These are phyloP conservation scores for Synanthedon vespiformis DNA, from an alignment of 2,888 invertebrate genomes.

Conservation along the genomic window DNA sequence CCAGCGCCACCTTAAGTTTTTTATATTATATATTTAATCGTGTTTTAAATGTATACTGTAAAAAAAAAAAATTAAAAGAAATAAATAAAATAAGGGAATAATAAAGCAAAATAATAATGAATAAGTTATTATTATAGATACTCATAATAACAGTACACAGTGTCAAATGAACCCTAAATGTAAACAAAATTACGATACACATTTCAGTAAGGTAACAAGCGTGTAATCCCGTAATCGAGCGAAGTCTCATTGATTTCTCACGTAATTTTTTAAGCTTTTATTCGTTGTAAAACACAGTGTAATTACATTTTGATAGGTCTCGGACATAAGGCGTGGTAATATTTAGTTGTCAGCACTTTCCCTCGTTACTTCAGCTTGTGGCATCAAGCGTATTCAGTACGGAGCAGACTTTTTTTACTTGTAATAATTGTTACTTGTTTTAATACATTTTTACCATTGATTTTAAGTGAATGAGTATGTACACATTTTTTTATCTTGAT, in stretches of 20 bases:
- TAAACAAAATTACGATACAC: slow-evolving; percentile 30
- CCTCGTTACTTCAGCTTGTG: slow-evolving; percentile 9
- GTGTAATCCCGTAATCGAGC: slow-evolving; percentile 14
- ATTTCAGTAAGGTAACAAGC: slow-evolving; percentile 23
- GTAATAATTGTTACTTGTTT: slow-evolving; percentile 12
- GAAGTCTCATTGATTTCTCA: slow-evolving; percentile 34
- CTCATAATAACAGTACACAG: no score
- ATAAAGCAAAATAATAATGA: no score
- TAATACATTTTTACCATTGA: no score
- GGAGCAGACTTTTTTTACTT: slow-evolving; percentile 13
- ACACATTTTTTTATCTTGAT: no score
- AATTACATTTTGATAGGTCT: slow-evolving; percentile 43
- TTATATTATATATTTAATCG: no score
- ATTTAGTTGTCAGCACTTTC: slow-evolving; percentile 44
- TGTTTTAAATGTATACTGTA: no score
- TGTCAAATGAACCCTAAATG: slow-evolving; percentile 10
- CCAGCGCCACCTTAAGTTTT: no score
- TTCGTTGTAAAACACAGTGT: slow-evolving; percentile 26
- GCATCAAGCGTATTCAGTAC: slow-evolving; percentile 17
- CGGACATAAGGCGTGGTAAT: slow-evolving; percentile 29
- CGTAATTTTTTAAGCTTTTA: slow-evolving; percentile 19
- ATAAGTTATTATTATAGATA: no score
- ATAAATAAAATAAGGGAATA: no score
- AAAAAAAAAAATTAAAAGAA: no score
- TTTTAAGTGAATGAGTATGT: no score